These are phyloP conservation scores for Dioctria linearis DNA, from an alignment of 2,888 invertebrate genomes.

Conservation along the genomic window DNA sequence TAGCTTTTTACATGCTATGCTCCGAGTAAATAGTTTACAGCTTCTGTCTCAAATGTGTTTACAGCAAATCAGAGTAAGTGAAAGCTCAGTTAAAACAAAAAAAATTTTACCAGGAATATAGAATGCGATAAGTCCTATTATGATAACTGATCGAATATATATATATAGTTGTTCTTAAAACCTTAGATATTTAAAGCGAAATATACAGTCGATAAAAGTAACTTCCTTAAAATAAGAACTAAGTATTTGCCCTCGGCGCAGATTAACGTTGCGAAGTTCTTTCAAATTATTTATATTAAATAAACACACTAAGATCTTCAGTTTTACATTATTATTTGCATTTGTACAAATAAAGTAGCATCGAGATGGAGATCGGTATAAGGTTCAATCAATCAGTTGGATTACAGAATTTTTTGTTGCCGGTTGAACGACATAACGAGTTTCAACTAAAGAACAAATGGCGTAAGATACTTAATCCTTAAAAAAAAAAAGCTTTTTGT, in stretches of 20 bases:
- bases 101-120: too few species aligned
- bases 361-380: not conserved
- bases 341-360: conserved; percentile 31
- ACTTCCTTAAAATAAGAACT: conserved; percentile 21
- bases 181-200: conserved; percentile 5
- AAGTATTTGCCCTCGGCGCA: conserved; percentile 2
- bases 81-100: too few species aligned
- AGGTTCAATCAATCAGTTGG: not conserved
- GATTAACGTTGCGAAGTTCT: conserved; percentile 27
- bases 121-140: too few species aligned
- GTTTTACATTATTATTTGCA: conserved; percentile 17
- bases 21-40: too few species aligned
- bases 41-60: too few species aligned
- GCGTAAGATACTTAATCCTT: not conserved
- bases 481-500: not conserved
- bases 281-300: conserved; percentile 39
- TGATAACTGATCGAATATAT: too few species aligned
- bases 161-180: too few species aligned
- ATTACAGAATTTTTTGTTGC: not conserved
- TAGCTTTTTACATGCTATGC: too few species aligned
- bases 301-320: conserved; percentile 11
- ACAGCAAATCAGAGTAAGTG: too few species aligned
- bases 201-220: not conserved
- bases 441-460: too few species aligned
- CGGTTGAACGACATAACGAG: too few species aligned